These are phyloP conservation scores for Thalassophryne amazonica DNA, from an alignment of 2,797 vertebrate species.

Conservation along the genomic window DNA sequence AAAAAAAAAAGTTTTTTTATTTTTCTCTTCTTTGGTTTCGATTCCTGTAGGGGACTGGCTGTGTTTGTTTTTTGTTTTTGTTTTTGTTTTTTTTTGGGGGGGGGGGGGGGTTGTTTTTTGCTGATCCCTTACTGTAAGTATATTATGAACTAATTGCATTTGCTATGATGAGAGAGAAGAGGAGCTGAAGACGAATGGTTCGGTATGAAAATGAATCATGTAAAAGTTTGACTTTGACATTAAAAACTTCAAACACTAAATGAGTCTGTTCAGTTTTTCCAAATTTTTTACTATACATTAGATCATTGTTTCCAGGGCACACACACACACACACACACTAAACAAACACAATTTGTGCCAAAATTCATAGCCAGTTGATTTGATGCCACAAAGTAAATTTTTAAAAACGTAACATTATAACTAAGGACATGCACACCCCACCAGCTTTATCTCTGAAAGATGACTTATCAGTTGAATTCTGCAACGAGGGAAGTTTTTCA, in stretches of 20 bases:
- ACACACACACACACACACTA: too few species aligned
- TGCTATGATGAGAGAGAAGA: constrained; percentile 65
- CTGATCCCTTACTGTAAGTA: constrained; percentile 69
- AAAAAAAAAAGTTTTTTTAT: constrained; percentile 46
- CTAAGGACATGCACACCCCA: constrained; percentile 18
- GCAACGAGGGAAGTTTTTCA: constrained; percentile 21
- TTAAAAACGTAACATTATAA: not conserved
- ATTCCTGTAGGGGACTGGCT: constrained; percentile 56
- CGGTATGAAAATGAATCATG: constrained; percentile 79
- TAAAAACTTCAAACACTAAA: constrained; percentile 77
- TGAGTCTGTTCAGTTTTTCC: constrained; percentile 19
- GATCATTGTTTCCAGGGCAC: too few species aligned
- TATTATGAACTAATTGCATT: constrained; percentile 77
- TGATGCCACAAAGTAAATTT: constrained; percentile 1
- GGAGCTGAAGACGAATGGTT: constrained; percentile 68
- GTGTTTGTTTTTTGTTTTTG: constrained; percentile 50
- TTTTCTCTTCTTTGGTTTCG: constrained; percentile 59
- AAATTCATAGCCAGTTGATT: too few species aligned
- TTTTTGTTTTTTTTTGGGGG: constrained; percentile 59
- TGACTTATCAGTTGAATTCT: constrained; percentile 27
- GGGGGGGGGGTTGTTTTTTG: constrained; percentile 47
- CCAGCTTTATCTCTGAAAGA: constrained; percentile 44
- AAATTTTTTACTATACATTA: not conserved
- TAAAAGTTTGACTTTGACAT: constrained; percentile 83
- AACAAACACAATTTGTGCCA: too few species aligned